Percentiles rank a stretch among this genome's conserved stretches.
Conservation (phyloP, 2,797 vertebrate genomes). For the Buphagus erythrorhynchus region DNA sequence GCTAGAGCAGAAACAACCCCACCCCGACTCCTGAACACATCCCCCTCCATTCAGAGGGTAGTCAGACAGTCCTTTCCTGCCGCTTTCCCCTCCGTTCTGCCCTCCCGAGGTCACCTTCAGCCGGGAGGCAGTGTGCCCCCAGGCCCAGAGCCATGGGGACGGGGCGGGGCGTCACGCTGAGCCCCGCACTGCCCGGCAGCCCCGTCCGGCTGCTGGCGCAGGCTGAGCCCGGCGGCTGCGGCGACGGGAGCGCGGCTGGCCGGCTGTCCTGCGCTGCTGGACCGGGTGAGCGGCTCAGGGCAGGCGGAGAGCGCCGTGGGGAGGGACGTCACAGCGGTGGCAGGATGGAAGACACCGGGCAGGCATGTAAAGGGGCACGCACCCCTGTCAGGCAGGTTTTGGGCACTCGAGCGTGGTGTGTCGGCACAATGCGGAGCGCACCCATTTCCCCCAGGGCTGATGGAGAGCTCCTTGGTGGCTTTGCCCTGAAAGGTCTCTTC, state of each 20-base stretch:
- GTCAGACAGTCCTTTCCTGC: not conserved
- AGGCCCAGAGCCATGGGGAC: conserved; percentile 5
- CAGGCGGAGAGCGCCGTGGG: not conserved
- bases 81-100: fast-evolving
- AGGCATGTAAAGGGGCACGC: not conserved
- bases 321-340: not conserved
- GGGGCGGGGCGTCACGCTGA: conserved; percentile 54
- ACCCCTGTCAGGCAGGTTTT: not conserved
- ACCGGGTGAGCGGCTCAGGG: conserved; percentile 23
- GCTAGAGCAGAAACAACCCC: not conserved
- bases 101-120: conserved; percentile 46
- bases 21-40: not conserved
- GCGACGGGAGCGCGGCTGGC: not conserved
- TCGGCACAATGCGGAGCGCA: fast-evolving
- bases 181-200: conserved; percentile 18
- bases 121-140: not conserved
- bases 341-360: not conserved
- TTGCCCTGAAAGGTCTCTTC: not conserved
- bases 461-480: not conserved
- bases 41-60: not conserved
- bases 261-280: not conserved
- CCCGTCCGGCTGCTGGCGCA: not conserved
- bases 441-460: not conserved
- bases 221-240: not conserved
- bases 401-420: not conserved